phyloP scores from a whole-genome alignment of 2,888 invertebrate species.

The Lochmaea capreae region DNA sequence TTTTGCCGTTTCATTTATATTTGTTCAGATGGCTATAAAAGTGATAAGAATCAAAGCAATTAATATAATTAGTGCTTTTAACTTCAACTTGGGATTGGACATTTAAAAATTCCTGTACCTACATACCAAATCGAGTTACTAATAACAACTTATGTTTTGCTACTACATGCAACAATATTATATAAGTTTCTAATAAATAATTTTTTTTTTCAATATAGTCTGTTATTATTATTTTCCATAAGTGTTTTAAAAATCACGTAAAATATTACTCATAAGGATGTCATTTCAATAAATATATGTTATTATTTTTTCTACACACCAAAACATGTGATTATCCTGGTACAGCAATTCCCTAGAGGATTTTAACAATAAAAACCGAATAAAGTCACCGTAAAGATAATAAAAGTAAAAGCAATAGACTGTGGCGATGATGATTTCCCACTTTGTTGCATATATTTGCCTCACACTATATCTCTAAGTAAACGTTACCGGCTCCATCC shows the following conservation, averaged over 20 bases:
- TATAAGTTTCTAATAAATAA: slow-evolving; percentile 28
- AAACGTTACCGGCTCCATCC: too few species aligned
- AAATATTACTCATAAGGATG: slow-evolving; percentile 21
- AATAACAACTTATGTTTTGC: slow-evolving; percentile 1
- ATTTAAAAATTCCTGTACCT: slow-evolving; percentile 27
- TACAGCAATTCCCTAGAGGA: too few species aligned
- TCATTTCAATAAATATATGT: slow-evolving; percentile 23
- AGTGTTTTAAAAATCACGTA: slow-evolving; percentile 1
- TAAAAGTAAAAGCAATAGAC: too few species aligned
- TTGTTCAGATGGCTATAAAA: neutral
- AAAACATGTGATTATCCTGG: neutral
- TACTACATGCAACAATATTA: slow-evolving; percentile 20
- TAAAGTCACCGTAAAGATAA: too few species aligned
- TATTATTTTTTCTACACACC: slow-evolving; percentile 20
- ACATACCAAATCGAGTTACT: neutral
- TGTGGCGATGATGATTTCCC: too few species aligned
- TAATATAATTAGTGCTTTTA: too few species aligned
- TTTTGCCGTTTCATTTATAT: too few species aligned
- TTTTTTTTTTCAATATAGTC: slow-evolving; percentile 31
- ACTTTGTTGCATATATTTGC: too few species aligned
- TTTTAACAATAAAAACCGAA: too few species aligned
- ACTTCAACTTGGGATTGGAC: neutral
- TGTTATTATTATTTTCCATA: slow-evolving; percentile 21
- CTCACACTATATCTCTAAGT: too few species aligned
- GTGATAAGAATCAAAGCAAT: slow-evolving; percentile 5